Evolutionary conservation across 1,140 invertebrate species (phyloP).

Genomic region (Tetraneura akinire): DNA sequence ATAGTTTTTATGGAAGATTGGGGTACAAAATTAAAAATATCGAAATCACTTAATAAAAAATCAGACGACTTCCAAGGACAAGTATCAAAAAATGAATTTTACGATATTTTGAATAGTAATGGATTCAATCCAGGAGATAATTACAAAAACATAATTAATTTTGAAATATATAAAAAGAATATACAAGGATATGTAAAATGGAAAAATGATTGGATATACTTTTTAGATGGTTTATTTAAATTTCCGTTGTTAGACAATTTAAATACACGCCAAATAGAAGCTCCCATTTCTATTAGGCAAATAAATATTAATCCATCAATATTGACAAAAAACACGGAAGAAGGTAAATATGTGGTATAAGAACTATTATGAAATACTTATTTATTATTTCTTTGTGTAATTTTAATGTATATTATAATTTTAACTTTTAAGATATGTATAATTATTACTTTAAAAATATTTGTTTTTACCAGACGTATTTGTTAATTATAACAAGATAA

Average conservation of each 20-base stretch:
- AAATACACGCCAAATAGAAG: not conserved
- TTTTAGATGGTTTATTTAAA: slow-evolving; percentile 14
- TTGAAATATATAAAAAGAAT: not conserved
- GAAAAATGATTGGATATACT: slow-evolving; percentile 26
- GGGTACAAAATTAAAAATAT: not conserved
- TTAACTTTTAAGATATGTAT: no score
- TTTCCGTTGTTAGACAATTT: slow-evolving; percentile 15
- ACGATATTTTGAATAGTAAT: slow-evolving; percentile 1
- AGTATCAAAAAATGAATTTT: not conserved
- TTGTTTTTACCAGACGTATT: not conserved
- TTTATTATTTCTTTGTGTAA: not conserved
- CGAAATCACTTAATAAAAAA: not conserved
- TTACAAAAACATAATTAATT: not conserved
- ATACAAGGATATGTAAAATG: slow-evolving; percentile 6
- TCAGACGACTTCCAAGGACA: not conserved
- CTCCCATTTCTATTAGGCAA: slow-evolving; percentile 3
- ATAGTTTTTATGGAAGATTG: not conserved
- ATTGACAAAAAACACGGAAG: not conserved
- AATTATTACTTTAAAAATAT: not conserved
- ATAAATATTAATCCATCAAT: not conserved
- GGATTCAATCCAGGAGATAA: not conserved
- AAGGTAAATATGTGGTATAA: slow-evolving; percentile 12
- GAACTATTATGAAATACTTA: no score
- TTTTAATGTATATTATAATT: not conserved
- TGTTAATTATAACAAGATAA: not conserved